Conservation (phyloP, 2,113 vertebrate species). For the Sapajus apella region DNA sequence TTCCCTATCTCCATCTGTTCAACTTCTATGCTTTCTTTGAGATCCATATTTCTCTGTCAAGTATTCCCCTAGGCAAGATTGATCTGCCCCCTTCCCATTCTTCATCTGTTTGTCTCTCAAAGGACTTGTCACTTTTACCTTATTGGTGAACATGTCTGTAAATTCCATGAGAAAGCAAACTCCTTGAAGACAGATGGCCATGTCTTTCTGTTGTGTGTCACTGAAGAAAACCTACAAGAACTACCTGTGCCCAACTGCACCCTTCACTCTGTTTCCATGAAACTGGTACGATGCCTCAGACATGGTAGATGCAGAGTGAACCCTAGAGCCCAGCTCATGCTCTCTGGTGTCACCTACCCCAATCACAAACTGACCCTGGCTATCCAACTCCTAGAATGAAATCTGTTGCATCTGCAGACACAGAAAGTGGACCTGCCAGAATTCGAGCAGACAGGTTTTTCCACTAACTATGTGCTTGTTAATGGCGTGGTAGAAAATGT, state of each 20-base stretch:
- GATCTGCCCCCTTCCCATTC: background rate
- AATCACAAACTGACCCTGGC: background rate
- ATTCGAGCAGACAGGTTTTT: accelerated
- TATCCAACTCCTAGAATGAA: background rate
- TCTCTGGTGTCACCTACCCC: background rate
- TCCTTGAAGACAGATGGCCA: background rate
- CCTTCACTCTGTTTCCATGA: background rate
- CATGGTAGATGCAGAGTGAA: background rate
- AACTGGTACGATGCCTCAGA: background rate
- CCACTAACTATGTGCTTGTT: too few relatives aligned
- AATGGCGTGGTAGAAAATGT: background rate
- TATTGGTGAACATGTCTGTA: background rate
- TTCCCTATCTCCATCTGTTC: too few relatives aligned
- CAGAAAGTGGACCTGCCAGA: background rate
- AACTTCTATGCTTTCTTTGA: background rate
- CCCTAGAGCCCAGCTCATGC: accelerated
- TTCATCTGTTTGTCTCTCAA: slow-evolving; percentile 31
- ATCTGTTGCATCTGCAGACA: background rate
- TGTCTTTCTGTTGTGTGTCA: background rate
- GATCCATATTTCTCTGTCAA: background rate
- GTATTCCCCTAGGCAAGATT: background rate
- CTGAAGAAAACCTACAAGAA: background rate
- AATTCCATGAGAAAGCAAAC: background rate
- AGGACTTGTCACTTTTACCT: background rate
- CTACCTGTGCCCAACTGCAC: accelerated